phyloP scores from a whole-genome alignment of 1,140 invertebrate species.

The Anagrus nilaparvatae region DNA sequence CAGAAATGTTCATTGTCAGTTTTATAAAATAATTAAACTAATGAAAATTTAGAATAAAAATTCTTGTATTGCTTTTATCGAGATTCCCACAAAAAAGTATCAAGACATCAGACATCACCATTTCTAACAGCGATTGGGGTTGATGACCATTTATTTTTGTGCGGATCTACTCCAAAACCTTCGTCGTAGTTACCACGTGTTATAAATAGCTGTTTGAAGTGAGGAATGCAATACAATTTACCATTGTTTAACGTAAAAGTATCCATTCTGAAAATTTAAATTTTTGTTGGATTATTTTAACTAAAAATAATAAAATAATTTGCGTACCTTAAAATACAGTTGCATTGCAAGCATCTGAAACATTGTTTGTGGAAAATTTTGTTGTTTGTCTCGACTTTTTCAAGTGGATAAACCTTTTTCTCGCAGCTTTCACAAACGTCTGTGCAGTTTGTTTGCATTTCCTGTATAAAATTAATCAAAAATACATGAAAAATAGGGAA shows the following conservation, averaged over 20 bases:
- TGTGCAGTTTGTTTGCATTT: constrained; percentile 43
- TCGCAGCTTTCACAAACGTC: constrained; percentile 63
- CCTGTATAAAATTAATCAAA: no score
- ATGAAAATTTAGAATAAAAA: background rate
- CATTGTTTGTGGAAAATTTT: constrained; percentile 68
- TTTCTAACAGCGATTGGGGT: constrained; percentile 34
- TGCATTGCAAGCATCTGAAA: constrained; percentile 72
- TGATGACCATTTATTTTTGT: constrained; percentile 51
- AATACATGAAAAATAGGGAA: no score
- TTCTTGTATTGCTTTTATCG: no score
- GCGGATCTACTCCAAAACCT: constrained; percentile 58
- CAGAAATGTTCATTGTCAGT: no score
- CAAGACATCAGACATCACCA: constrained; percentile 28
- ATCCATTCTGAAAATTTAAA: constrained; percentile 52
- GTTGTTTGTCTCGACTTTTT: constrained; percentile 67
- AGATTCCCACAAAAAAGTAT: background rate
- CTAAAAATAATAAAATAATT: background rate
- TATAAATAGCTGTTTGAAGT: constrained; percentile 74
- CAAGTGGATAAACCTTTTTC: constrained; percentile 68
- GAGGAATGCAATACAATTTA: constrained; percentile 65
- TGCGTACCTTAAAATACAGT: constrained; percentile 58
- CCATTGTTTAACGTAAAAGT: constrained; percentile 67
- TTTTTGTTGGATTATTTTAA: background rate
- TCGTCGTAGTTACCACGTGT: constrained; percentile 80
- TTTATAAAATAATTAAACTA: no score